These are phyloP conservation scores for Peromyscus melanophrys DNA, from an alignment of 2,797 vertebrate genomes.

Conservation along the genomic window DNA sequence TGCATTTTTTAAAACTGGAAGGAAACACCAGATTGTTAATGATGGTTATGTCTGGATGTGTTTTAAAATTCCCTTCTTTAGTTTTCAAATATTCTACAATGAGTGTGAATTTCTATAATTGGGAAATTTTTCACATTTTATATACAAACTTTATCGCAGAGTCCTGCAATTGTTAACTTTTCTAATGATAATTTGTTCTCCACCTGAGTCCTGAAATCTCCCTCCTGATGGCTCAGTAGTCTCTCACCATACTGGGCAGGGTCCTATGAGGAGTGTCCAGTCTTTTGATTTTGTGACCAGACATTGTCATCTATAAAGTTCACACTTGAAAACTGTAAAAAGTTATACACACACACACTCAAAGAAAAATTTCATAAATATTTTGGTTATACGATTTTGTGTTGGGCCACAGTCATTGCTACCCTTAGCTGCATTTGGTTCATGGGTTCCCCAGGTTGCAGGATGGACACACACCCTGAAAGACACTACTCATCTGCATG, in stretches of 20 bases:
- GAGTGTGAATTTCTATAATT: conserved; percentile 75
- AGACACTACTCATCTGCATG: not conserved
- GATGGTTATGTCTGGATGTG: conserved; percentile 68
- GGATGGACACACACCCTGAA: not conserved
- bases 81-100: conserved; percentile 82
- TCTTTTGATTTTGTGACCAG: not conserved
- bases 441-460: not conserved
- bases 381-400: not conserved
- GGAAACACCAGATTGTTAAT: conserved; percentile 77
- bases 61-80: conserved; percentile 69
- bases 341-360: not conserved
- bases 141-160: conserved; percentile 50
- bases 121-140: conserved; percentile 44
- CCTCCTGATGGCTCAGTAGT: not conserved
- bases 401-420: not conserved
- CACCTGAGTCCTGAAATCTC: not conserved
- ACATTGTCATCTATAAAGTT: not conserved
- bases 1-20: conserved; percentile 65
- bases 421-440: not conserved
- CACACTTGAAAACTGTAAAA: not conserved
- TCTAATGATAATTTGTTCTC: not conserved
- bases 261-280: not conserved
- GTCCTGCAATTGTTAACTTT: conserved; percentile 34
- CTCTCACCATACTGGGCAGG: not conserved
- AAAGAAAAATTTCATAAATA: not conserved